Evolutionary conservation across 2,113 vertebrate genomes (phyloP), one percentile per base, ranked within the genome.

Genomic region (Syngnathus typhle): DNA sequence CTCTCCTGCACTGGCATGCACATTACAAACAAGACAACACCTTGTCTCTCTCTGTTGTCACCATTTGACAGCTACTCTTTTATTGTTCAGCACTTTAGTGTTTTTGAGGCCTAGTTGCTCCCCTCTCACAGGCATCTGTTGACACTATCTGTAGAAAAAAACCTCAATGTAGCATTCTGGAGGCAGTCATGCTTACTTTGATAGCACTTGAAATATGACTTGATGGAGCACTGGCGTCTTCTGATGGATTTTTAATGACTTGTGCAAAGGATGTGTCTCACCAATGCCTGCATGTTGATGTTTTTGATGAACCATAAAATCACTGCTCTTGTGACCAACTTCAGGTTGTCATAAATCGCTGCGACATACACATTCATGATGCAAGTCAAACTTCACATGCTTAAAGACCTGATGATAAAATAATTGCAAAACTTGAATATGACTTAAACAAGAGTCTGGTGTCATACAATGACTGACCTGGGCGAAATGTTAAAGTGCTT

Each of bases 1-100:
- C 73, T 66, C 47, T 65, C 73, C 55, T 76, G 74, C 76, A 74
- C 44, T 63, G 74, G 59, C 75, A 71, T 72, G 74, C 43, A 39
- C 27, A 38, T 27, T 10, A 10, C 60, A 36, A 60, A 51, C 41
- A 41, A 11, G 15, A 32, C 64, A 44, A 27, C 67, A 49, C 60
- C 62, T 41, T 62, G 64, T 67, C 8, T 44, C n/a, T 41, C 27
- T 7, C 11, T 65, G 60, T 83, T 76, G 68, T 68, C 75, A 66
- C 54, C 58, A 61, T 43, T 18, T 1, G 1, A 39, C 15, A 12
- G 7, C 16, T 41, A 8, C 5, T 23, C 41, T 21, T 65, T 69
- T 23, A n/a, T 65, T 71, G 38, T 68, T 44, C 6, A 49, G n/a
- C 38, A 1, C 62, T 32, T 64, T 55, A 56, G 56, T 60, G 66